Percentiles rank a stretch among this genome's conserved stretches.
phyloP scores from a whole-genome alignment of 2,797 vertebrate genomes.

The Triplophysa yarkandensis region DNA sequence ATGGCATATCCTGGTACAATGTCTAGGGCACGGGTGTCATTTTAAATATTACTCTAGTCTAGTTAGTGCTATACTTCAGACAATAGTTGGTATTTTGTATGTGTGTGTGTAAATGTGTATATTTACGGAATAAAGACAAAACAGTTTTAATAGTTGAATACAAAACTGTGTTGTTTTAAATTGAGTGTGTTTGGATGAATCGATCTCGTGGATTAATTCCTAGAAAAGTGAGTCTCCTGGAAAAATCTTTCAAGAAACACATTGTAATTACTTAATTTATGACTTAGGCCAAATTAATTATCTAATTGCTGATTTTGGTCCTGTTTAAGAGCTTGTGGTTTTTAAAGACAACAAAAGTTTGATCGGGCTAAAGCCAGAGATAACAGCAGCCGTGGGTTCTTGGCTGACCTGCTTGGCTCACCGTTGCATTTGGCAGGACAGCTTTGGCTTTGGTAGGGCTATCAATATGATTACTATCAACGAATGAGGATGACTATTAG shows the following conservation, averaged over 20 bases:
- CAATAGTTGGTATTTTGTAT: slow-evolving; percentile 6
- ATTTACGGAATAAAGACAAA: background rate
- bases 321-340: slow-evolving; percentile 35
- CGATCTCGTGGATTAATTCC: background rate
- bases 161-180: background rate
- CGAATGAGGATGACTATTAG: slow-evolving; percentile 51
- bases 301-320: slow-evolving; percentile 51
- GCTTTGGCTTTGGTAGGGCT: slow-evolving; percentile 34
- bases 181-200: background rate
- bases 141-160: background rate
- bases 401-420: slow-evolving; percentile 46
- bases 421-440: slow-evolving; percentile 42
- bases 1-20: background rate
- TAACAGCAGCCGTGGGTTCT: slow-evolving; percentile 54
- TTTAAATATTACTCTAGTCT: slow-evolving; percentile 33
- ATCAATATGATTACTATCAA: slow-evolving; percentile 52
- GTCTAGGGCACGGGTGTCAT: slow-evolving; percentile 15
- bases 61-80: too few species aligned
- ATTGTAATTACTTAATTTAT: slow-evolving; percentile 20
- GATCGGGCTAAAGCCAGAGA: slow-evolving; percentile 46
- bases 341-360: slow-evolving; percentile 50
- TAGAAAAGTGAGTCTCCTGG: background rate
- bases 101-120: background rate
- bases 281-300: slow-evolving; percentile 33
- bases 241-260: slow-evolving; percentile 36